Base-by-base conservation (phyloP, 2,113 vertebrate genomes). In the Corvus cornix region DNA sequence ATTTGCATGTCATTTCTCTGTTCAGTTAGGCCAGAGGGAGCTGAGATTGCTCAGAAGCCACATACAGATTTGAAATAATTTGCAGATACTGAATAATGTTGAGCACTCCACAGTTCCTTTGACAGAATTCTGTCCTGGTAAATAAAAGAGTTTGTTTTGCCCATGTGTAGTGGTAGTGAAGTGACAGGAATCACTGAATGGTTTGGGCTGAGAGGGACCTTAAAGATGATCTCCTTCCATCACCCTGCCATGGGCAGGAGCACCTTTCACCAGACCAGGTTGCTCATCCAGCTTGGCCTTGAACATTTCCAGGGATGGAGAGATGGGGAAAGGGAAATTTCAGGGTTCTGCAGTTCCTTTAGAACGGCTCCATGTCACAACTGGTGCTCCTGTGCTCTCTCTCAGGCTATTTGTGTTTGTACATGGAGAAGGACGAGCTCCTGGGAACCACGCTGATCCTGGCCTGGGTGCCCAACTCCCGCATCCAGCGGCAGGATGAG, bases 391-490 rank as follows among this genome's bases (percentile, higher is more conserved):
- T 90, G 24, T 94, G 60, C 75, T 96, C 95, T 94, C 91, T 93
- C 55, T 1, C 96, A 99, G 99, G 99, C 75, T 99, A 99, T 49
- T 78, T 99, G 94, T 99, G 99, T 84, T 96, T 99, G 90, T 99
- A 99, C 96, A 97, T 98, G 98, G 99, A 99, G 98, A 99, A 99
- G 79, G 99, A 99, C 7, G 99, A 99, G 97, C 98, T 98, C 4
- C 96, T 99, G 46, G 99, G 99, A 4, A 97, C 98, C 93, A 99
- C 99, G 1, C 98, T 99, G 69, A 99, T 99, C 93, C 98, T 99
- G 41, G 99, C 99, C 21, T 99, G 99, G 99, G 99, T 99, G 95
- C 99, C 99, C 22, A 99, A 99, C 96, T 98, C 98, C 1, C 99
- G 99, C 58, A 99, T 99, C 97, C 99, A 99, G 98, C 96, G 98